Percentiles rank a stretch among this genome's conserved stretches.
phyloP scores from a whole-genome alignment of 2,113 vertebrate genomes.

The Xenus cinereus region DNA sequence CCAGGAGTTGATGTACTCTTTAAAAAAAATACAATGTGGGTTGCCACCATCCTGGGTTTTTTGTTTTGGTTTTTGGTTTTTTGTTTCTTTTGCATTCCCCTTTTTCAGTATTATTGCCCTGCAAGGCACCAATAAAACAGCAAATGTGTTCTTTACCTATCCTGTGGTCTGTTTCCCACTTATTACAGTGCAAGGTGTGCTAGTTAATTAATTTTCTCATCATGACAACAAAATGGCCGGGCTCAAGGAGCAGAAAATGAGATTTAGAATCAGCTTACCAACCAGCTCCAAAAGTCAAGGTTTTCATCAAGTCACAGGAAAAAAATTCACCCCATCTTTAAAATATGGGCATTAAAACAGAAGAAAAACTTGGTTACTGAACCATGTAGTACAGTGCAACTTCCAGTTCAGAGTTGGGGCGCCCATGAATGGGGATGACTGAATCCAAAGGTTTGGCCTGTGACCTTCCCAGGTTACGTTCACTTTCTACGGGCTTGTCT shows the following conservation, averaged over 20 bases:
- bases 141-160: constrained; percentile 95
- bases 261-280: neutral
- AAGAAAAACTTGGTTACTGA: neutral
- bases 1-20: constrained; percentile 90
- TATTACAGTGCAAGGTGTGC: neutral
- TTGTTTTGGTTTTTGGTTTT: constrained; percentile 16
- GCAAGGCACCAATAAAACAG: constrained; percentile 99
- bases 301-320: neutral
- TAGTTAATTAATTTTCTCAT: neutral
- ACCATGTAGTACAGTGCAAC: fast-evolving
- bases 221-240: neutral
- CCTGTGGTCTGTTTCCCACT: constrained; percentile 80
- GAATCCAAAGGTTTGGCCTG: neutral
- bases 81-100: constrained; percentile 86
- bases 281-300: neutral
- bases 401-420: neutral
- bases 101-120: constrained; percentile 99
- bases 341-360: neutral
- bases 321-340: neutral
- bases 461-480: neutral
- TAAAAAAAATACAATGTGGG: constrained; percentile 86
- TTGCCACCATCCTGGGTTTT: constrained; percentile 87
- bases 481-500: neutral
- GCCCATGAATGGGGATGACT: fast-evolving
- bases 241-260: neutral